phyloP scores from a whole-genome alignment of 2,888 invertebrate genomes.

The Pycnomerus fuliginosus region DNA sequence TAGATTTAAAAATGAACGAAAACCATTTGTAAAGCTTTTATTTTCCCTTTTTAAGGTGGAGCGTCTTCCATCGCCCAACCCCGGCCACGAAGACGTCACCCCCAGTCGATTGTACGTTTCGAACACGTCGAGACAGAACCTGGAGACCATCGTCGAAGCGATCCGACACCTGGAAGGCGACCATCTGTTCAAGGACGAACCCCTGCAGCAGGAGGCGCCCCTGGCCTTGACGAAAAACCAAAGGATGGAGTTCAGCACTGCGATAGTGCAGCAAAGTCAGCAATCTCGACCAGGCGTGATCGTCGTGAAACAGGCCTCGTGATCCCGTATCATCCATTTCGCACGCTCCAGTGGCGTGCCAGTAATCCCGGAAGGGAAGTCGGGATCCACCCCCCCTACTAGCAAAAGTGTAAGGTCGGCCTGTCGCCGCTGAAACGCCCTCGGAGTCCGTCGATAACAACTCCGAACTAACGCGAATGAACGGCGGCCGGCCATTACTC shows the following conservation, averaged over 20 bases:
- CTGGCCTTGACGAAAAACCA: constrained; percentile 59
- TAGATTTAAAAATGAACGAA: too few relatives aligned
- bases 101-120: constrained; percentile 59
- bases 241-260: constrained; percentile 58
- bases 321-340: constrained; percentile 59
- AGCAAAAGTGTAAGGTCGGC: constrained; percentile 49
- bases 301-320: constrained; percentile 81
- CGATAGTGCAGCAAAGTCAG: constrained; percentile 54
- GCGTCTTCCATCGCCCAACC: constrained; percentile 44
- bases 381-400: constrained; percentile 15
- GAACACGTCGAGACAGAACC: constrained; percentile 85
- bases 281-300: constrained; percentile 87
- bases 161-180: constrained; percentile 97
- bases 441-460: constrained; percentile 37
- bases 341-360: constrained; percentile 37
- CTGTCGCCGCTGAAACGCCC: constrained; percentile 57
- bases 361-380: constrained; percentile 27
- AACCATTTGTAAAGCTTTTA: too few relatives aligned
- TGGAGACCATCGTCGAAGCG: constrained; percentile 98
- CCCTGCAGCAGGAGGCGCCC: constrained; percentile 57
- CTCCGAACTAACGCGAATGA: constrained; percentile 9
- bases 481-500: constrained; percentile 19
- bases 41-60: constrained; percentile 44
- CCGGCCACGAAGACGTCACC: constrained; percentile 49
- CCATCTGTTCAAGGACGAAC: constrained; percentile 82